Evolutionary conservation across 2,797 vertebrate species (phyloP), one percentile per base, ranked within the genome.

Genomic region (Heliangelus exortis): DNA sequence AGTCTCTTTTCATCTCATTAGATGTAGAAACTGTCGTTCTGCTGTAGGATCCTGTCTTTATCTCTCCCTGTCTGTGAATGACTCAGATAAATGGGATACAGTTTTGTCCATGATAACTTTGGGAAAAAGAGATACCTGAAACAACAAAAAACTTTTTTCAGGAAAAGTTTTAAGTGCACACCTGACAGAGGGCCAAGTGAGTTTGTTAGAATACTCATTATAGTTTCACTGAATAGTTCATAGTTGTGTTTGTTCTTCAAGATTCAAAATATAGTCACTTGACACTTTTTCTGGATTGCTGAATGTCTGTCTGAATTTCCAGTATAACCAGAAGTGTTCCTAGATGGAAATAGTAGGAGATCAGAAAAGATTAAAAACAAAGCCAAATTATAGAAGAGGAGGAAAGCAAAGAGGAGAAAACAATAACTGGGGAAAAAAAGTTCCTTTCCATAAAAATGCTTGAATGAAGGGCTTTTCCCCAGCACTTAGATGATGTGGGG

Each of bases 161-260:
- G 33, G 43, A 58, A 65, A 45, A 59, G 18, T 39, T 67, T 10
- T 20, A 10, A 26, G n/a, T 3, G 0, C 54, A 18, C 31, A 15
- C 23, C 45, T 80, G 53, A 31, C 36, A 10, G 4, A 28, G 51
- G 71, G 31, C 50, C 1, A 0, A 6, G 25, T 11, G 21, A 26
- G 15, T 58, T 87, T 81, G 36, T 74, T 28, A 47, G 53, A 66
- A 47, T 15, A 25, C 23, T 63, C 36, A 3, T 41, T 23, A 9
- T 28, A 18, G 5, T 48, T 71, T 50, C 72, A 20, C 26, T 50
- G 50, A 55, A 29, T 36, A 28, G 65, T 85, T 84, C 41, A 47
- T 41, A 41, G 43, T 39, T 77, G 45, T 33, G 90, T 90, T 86
- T 82, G 18, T 67, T 66, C 73, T 69, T 83, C 66, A 33, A 39